These are phyloP conservation scores for Gymnocypris eckloni DNA, from an alignment of 2,797 vertebrate species.

Conservation along the genomic window DNA sequence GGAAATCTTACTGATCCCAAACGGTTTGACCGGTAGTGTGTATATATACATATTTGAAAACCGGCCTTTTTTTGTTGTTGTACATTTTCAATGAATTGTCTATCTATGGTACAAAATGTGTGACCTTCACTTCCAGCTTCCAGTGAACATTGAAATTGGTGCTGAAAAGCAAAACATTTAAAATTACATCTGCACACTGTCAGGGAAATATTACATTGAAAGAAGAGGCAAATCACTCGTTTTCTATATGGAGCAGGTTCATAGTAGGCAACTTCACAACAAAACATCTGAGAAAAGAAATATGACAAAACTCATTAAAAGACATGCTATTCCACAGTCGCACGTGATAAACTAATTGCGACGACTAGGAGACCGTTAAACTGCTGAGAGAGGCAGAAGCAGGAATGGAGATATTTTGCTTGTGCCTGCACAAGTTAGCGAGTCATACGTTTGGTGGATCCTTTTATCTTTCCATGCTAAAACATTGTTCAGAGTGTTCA, in stretches of 20 bases:
- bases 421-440: constrained; percentile 48
- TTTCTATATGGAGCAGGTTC: not conserved
- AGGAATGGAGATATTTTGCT: constrained; percentile 51
- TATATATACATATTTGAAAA: not conserved
- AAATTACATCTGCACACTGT: not conserved
- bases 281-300: not conserved
- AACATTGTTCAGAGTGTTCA: constrained; percentile 38
- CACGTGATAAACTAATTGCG: constrained; percentile 40
- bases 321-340: constrained; percentile 8
- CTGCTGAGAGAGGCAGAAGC: constrained; percentile 51
- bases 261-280: not conserved
- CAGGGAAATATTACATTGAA: not conserved
- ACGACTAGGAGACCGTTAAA: constrained; percentile 39
- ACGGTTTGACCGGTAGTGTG: no score
- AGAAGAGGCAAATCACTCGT: not conserved
- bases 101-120: not conserved
- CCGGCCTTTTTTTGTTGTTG: no score
- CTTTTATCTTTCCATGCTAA: constrained; percentile 51
- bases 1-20: no score
- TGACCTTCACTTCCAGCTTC: constrained; percentile 25
- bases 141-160: constrained; percentile 1
- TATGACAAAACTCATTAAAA: not conserved
- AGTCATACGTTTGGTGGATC: constrained; percentile 46
- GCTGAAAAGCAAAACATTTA: not conserved
- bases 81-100: no score